Percentiles rank a stretch among this genome's conserved stretches.
phyloP scores from a whole-genome alignment of 2,888 invertebrate species.

The Epirrhoe alternata region DNA sequence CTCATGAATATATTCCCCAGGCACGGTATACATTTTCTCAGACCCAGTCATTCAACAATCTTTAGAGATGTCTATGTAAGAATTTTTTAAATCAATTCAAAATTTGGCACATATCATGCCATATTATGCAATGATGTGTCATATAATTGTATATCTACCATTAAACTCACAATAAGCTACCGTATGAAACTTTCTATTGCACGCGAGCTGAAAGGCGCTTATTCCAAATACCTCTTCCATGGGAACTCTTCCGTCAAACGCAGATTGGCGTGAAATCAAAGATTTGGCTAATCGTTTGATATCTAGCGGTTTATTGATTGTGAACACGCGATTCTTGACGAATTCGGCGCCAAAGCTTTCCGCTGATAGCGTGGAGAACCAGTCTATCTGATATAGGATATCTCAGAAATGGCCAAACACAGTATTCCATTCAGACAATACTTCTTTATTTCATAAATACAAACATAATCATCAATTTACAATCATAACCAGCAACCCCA shows the following conservation, averaged over 20 bases:
- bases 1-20: too few species aligned
- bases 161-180: constrained; percentile 17
- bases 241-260: constrained; percentile 57
- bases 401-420: too few species aligned
- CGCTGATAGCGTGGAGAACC: constrained; percentile 12
- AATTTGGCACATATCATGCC: background rate
- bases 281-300: constrained; percentile 58
- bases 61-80: too few species aligned
- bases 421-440: too few species aligned
- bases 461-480: too few species aligned
- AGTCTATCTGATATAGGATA: too few species aligned
- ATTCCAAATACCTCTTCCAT: constrained; percentile 43
- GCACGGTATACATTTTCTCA: too few species aligned
- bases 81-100: too few species aligned
- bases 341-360: constrained; percentile 22
- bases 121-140: background rate
- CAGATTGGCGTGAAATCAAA: constrained; percentile 63
- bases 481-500: too few species aligned
- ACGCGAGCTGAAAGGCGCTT: constrained; percentile 34
- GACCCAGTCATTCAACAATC: too few species aligned
- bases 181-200: constrained; percentile 26
- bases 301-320: constrained; percentile 43
- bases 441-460: too few species aligned
- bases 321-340: constrained; percentile 42
- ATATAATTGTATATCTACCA: background rate